Percentiles rank a stretch among this genome's conserved stretches.
Conservation (phyloP, 2,888 invertebrate species). For the Rhabditoides inermis region DNA sequence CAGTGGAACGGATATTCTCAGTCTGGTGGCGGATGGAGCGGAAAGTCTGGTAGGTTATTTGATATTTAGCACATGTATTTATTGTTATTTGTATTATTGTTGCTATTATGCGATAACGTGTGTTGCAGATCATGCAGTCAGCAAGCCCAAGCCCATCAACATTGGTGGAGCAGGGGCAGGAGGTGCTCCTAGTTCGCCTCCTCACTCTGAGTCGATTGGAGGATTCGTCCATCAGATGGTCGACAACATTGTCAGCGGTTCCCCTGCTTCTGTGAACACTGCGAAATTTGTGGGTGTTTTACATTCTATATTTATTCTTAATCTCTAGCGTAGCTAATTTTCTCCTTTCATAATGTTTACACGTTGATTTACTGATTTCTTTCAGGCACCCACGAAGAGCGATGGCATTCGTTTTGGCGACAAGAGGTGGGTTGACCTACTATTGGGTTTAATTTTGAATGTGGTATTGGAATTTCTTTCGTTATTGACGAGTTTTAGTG, state of each 20-base stretch:
- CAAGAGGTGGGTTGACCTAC: too few relatives aligned
- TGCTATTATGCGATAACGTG: neutral
- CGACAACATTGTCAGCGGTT: slow-evolving; percentile 89
- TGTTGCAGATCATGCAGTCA: slow-evolving; percentile 63
- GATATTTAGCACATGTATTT: neutral
- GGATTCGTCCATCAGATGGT: slow-evolving; percentile 96
- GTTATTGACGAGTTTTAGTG: too few relatives aligned
- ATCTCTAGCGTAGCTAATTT: neutral
- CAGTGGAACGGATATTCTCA: slow-evolving; percentile 10
- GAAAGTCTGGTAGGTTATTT: neutral
- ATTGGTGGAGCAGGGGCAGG: slow-evolving; percentile 51
- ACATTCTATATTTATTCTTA: neutral
- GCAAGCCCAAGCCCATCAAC: slow-evolving; percentile 70
- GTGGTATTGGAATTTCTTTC: too few relatives aligned
- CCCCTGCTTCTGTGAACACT: slow-evolving; percentile 31
- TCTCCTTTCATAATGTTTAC: too few relatives aligned
- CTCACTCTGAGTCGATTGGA: slow-evolving; percentile 65
- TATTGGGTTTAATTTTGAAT: too few relatives aligned
- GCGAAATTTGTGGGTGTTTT: slow-evolving; percentile 8
- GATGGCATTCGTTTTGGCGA: too few relatives aligned
- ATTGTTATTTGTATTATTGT: neutral
- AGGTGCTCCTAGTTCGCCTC: slow-evolving; percentile 21
- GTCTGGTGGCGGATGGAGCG: neutral
- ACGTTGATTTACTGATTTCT: too few relatives aligned
- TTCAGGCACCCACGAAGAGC: too few relatives aligned